Conservation (phyloP, 2,888 invertebrate genomes). For the Cancer borealis region DNA sequence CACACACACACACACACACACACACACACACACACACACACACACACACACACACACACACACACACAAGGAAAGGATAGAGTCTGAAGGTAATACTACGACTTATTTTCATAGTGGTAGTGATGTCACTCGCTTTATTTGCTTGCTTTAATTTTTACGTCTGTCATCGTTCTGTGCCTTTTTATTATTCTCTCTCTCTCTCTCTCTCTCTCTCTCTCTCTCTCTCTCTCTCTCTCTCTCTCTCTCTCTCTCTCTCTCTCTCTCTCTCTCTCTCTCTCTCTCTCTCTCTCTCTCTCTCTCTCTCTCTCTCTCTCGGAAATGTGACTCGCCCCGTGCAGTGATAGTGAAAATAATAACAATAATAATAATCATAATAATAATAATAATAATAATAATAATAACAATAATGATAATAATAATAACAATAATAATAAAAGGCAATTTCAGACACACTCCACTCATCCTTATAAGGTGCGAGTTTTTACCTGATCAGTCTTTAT, state of each 20-base stretch:
- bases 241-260: conserved; percentile 20
- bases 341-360: conserved; percentile 2
- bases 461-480: neutral
- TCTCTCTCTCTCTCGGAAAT: neutral
- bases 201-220: no score
- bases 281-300: conserved; percentile 47
- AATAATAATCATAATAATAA: neutral
- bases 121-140: neutral
- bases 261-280: neutral
- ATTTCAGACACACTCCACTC: neutral
- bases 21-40: conserved; percentile 3
- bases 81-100: neutral
- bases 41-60: no score
- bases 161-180: neutral
- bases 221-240: conserved; percentile 9
- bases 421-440: neutral
- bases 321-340: conserved; percentile 38
- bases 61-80: neutral
- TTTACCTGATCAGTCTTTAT: conserved; percentile 33
- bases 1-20: conserved; percentile 35
- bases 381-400: conserved; percentile 2
- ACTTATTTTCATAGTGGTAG: neutral
- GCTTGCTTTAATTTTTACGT: neutral
- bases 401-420: neutral
- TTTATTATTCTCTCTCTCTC: neutral